Evolutionary conservation across 37 sponge, comb jelly and placozoan species (phyloP), one percentile per base, ranked within the genome.

Genomic region (Spongilla lacustris): DNA sequence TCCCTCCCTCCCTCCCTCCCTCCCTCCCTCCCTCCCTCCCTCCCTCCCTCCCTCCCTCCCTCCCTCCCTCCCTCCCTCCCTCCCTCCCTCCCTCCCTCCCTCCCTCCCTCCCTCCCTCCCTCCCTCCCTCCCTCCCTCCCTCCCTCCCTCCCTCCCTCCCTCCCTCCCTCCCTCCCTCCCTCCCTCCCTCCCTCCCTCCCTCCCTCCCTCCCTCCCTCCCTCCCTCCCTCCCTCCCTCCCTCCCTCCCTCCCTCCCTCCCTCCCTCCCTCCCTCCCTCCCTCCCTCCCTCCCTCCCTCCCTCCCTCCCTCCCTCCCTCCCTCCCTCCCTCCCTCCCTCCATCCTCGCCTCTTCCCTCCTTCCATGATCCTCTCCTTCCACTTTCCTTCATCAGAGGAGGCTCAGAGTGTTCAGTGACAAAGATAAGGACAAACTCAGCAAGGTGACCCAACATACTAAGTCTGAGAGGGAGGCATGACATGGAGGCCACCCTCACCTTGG

Each of bases 291-390:
- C 4, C 71, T 28, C 71, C 28, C 71, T 28, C 9, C 28, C 71
- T 28, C 71, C 28, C 34, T 36, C 76, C 34, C 30, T 28, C 76
- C 34, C 34, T 75, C 76, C 33, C 34, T 28, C 8, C 76, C 30
- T 36, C 76, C 76, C 30, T 36, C 76, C 76, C 30, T 36, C 34
- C 33, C 34, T 75, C 30, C 34, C 76, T 75, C 76, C n/a, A n/a
- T n/a, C 30, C 33, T 32, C 34, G 2, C 34, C 13, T 4, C 34
- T 36, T 75, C 34, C 34, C 34, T 28, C 34, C 4, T 31, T 28
- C 34, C n/a, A n/a, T n/a, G n/a, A n/a, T n/a, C n/a, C n/a, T n/a
- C n/a, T n/a, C n/a, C n/a, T n/a, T n/a, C n/a, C n/a, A n/a, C n/a
- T n/a, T n/a, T n/a, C n/a, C n/a, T n/a, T n/a, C n/a, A n/a, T n/a